Base-by-base conservation (phyloP, 1,140 invertebrate genomes). In the Plectrocnemia conspersa region DNA sequence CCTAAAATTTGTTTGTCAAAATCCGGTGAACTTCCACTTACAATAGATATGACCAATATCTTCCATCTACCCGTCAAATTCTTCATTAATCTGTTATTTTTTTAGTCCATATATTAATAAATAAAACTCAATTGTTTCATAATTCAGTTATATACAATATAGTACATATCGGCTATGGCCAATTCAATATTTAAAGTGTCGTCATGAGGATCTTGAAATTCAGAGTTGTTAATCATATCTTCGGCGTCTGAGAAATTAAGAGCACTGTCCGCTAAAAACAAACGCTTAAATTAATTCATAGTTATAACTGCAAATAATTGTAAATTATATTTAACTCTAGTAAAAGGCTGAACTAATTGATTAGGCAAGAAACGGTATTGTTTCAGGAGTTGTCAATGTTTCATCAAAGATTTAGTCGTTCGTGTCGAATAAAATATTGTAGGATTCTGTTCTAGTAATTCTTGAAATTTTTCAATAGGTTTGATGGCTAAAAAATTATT, bases 1-100 rank as follows among this genome's bases (percentile, higher is more conserved):
- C 93, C 95, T 35, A 97, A 77, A 0, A 93, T 97, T 70, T 95
- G 89, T 69, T 86, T 89, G 69, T 97, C 94, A 68, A 92, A 84
- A 64, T 92, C 88, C 2, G 82, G 82, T 25, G 83, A 82, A 63
- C 84, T 86, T 60, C 83, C 85, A 3, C 89, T 91, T 25, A 86
- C 86, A 1, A 93, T 86, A 57, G 85, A 88, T 64, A 95, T 92
- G 9, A 96, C 91, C 27, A 97, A 68, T n/a, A 95, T 90, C 69
- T 95, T 92, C 91, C 91, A 96, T 56, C 90, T 83, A 1, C 84
- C 80, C 38, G 94, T 67, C 68, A 95, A 93, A 64, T 88, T 91
- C 73, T 98, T 93, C 38, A 97, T 69, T 22, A 88, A 75, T 45
- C 91, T 79, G 38, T 97, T 94, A 70, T 96, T 89, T 59, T 84